Conservation (phyloP, 2,113 vertebrate species). For the Pedetes capensis region DNA sequence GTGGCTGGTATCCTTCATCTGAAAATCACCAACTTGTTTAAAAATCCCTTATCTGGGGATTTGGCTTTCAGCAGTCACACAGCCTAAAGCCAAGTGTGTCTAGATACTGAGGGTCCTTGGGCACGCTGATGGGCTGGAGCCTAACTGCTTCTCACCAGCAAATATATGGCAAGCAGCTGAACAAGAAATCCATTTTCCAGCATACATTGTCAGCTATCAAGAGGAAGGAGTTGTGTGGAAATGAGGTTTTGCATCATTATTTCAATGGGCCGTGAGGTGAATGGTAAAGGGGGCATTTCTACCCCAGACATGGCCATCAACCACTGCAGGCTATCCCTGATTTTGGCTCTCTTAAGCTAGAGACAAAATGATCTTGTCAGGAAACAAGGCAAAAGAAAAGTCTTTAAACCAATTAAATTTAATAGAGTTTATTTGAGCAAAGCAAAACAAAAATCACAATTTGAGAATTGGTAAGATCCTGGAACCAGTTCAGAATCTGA, state of each 20-base stretch:
- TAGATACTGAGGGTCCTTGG: not conserved
- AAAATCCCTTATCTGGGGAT: conserved; percentile 58
- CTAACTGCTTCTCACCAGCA: not conserved
- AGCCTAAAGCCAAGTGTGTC: not conserved
- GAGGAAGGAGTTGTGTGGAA: not conserved
- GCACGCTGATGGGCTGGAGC: not conserved
- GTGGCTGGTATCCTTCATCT: conserved; percentile 74
- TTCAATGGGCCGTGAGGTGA: not conserved
- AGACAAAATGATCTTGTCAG: not conserved
- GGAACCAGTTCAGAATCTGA: too few relatives aligned
- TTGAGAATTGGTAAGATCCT: too few relatives aligned
- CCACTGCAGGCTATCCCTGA: not conserved
- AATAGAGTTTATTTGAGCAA: too few relatives aligned
- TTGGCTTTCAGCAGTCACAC: conserved; percentile 22
- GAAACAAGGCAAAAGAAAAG: not conserved
- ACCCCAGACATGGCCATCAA: not conserved
- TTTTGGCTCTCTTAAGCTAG: not conserved
- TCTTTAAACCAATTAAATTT: too few relatives aligned
- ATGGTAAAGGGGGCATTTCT: not conserved
- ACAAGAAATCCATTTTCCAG: not conserved
- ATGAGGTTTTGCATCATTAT: not conserved
- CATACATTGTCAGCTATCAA: not conserved
- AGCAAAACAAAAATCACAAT: too few relatives aligned
- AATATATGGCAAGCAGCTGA: not conserved
- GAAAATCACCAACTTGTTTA: conserved; percentile 69